phyloP scores from a whole-genome alignment of 2,113 vertebrate genomes.

The Salvator merianae region DNA sequence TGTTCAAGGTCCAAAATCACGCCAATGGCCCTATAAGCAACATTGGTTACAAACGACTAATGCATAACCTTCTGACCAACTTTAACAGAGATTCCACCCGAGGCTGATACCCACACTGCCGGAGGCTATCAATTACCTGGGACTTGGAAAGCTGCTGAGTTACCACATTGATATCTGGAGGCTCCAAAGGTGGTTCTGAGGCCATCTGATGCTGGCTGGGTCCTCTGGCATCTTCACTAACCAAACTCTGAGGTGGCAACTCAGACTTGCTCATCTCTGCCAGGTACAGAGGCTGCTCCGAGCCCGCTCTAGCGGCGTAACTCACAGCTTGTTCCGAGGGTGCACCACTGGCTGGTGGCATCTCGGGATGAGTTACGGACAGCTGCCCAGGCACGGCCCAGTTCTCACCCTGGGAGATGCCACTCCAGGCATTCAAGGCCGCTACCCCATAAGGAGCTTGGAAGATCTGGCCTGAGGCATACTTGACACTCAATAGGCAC shows the following conservation, averaged over 20 bases:
- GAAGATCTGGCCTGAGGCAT: slow-evolving; percentile 18
- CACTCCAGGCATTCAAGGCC: slow-evolving; percentile 23
- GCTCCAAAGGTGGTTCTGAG: slow-evolving; percentile 66
- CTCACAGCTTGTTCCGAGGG: background rate
- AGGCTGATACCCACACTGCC: no score
- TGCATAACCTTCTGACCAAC: no score
- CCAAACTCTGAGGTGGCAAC: slow-evolving; percentile 33
- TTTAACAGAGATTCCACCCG: no score
- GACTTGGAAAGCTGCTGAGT: slow-evolving; percentile 91
- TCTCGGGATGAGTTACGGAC: slow-evolving; percentile 3
- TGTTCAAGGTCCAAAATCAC: no score
- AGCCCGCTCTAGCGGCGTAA: slow-evolving; percentile 24
- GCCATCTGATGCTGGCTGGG: slow-evolving; percentile 55
- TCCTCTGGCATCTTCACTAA: slow-evolving; percentile 46
- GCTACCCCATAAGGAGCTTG: slow-evolving; percentile 13
- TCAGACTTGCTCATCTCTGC: slow-evolving; percentile 1
- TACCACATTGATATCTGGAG: slow-evolving; percentile 87
- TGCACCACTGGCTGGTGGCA: background rate
- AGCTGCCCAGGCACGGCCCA: slow-evolving; percentile 27
- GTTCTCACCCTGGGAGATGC: slow-evolving; percentile 15
- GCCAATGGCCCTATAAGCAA: no score
- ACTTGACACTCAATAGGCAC: slow-evolving; percentile 30
- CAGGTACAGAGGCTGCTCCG: background rate
- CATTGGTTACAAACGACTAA: no score
- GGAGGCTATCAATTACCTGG: slow-evolving; percentile 76